Evolutionary conservation across 2,797 vertebrate genomes (phyloP).

Genomic region (Muraenolepis orangiensis): DNA sequence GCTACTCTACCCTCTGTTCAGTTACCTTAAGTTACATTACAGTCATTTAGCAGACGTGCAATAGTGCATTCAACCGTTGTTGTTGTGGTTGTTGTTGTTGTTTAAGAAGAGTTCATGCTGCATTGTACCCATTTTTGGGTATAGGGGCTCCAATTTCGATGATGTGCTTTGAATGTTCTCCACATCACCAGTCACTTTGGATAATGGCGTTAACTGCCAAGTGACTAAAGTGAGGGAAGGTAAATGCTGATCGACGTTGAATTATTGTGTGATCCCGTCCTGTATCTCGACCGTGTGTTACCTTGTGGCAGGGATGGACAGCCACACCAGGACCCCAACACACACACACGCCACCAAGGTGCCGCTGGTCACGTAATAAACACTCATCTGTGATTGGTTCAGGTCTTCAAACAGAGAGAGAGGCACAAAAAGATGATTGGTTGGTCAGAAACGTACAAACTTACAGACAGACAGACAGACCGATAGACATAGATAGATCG

Average conservation of each 20-base stretch:
- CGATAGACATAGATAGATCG: too few species aligned
- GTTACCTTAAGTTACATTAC: too few species aligned
- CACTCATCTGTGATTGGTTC: not conserved
- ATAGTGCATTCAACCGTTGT: too few species aligned
- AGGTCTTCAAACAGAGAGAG: not conserved
- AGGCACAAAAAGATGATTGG: not conserved
- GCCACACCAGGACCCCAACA: slow-evolving; percentile 35
- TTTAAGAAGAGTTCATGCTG: too few species aligned
- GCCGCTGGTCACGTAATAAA: not conserved
- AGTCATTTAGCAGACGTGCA: too few species aligned
- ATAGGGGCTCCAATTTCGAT: not conserved
- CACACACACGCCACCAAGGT: slow-evolving; percentile 29
- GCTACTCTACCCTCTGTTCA: too few species aligned
- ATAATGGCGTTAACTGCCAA: not conserved
- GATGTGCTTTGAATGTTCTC: not conserved
- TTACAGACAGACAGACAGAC: not conserved
- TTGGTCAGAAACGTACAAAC: not conserved
- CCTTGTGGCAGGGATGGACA: slow-evolving; percentile 40
- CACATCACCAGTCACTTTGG: not conserved
- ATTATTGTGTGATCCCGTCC: not conserved
- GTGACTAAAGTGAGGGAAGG: not conserved
- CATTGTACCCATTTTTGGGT: too few species aligned
- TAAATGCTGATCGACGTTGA: not conserved
- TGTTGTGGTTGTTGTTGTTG: too few species aligned
- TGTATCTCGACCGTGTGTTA: slow-evolving; percentile 20